Evolutionary conservation across 2,113 vertebrate genomes (phyloP).

Genomic region (Syngnathus floridae): DNA sequence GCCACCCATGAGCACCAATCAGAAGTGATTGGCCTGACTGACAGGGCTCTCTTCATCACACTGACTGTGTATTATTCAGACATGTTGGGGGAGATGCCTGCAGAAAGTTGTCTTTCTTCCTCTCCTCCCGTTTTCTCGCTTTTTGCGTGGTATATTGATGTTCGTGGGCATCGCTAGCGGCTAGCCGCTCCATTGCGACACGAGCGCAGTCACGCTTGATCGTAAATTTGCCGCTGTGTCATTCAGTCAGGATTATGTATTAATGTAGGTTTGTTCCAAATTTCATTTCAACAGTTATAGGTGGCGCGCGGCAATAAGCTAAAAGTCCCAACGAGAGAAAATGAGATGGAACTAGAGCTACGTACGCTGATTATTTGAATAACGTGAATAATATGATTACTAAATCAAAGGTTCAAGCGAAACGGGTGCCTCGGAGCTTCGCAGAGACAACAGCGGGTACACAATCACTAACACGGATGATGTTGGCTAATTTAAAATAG

Average conservation of each 20-base stretch:
- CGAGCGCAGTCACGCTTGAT: neutral
- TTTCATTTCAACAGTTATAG: too few species aligned
- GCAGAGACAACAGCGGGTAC: neutral
- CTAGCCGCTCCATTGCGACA: neutral
- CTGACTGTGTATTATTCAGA: slow-evolving; percentile 63
- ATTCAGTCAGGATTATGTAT: too few species aligned
- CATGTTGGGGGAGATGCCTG: slow-evolving; percentile 56
- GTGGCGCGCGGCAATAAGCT: too few species aligned
- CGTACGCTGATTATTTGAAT: too few species aligned
- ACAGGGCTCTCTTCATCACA: slow-evolving; percentile 64
- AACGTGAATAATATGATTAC: too few species aligned
- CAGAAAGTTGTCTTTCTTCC: slow-evolving; percentile 54
- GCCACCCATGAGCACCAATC: slow-evolving; percentile 73
- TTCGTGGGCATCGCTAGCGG: slow-evolving; percentile 19
- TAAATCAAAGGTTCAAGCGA: too few species aligned
- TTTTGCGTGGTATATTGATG: slow-evolving; percentile 27
- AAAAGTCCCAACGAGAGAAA: too few species aligned
- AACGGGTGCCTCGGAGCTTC: too few species aligned
- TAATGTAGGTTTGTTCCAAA: too few species aligned
- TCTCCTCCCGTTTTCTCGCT: slow-evolving; percentile 39
- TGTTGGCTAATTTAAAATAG: neutral
- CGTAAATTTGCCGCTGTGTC: neutral
- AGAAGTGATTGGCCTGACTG: slow-evolving; percentile 69
- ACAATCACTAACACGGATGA: neutral
- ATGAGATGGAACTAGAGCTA: too few species aligned